Percentiles rank a stretch among this genome's conserved stretches.
phyloP scores from a whole-genome alignment of 2,888 invertebrate genomes.

The Eupithecia exiguata region DNA sequence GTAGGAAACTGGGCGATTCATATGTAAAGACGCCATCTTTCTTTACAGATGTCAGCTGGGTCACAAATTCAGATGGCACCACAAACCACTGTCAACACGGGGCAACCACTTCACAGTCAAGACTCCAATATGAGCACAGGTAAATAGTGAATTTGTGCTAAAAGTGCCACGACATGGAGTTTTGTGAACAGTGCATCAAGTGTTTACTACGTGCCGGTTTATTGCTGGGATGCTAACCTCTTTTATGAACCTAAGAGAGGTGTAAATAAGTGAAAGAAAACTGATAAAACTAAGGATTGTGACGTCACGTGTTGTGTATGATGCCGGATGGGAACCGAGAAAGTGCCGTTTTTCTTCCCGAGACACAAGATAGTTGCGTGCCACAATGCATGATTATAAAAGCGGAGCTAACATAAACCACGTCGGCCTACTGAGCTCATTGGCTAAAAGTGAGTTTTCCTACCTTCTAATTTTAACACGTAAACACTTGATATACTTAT shows the following conservation, averaged over 20 bases:
- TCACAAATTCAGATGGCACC: slow-evolving; percentile 99
- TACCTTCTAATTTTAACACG: slow-evolving; percentile 37
- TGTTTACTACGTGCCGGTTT: slow-evolving; percentile 71
- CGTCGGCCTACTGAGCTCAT: slow-evolving; percentile 76
- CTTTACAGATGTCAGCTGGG: slow-evolving; percentile 97
- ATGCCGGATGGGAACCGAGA: slow-evolving; percentile 81
- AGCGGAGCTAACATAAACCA: slow-evolving; percentile 78
- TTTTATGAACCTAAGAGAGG: slow-evolving; percentile 60
- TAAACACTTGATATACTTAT: slow-evolving; percentile 19
- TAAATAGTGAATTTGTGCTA: slow-evolving; percentile 82
- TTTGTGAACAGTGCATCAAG: slow-evolving; percentile 72
- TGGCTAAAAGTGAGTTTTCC: slow-evolving; percentile 78
- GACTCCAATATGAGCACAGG: slow-evolving; percentile 99
- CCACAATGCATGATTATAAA: slow-evolving; percentile 80
- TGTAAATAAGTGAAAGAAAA: slow-evolving; percentile 63
- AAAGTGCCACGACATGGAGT: slow-evolving; percentile 69
- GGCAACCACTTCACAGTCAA: slow-evolving; percentile 94
- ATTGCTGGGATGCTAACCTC: slow-evolving; percentile 63
- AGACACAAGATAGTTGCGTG: slow-evolving; percentile 71
- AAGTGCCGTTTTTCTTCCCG: slow-evolving; percentile 75
- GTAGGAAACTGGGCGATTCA: slow-evolving; percentile 75
- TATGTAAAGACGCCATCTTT: slow-evolving; percentile 84
- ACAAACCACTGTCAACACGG: slow-evolving; percentile 93
- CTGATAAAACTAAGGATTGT: slow-evolving; percentile 73
- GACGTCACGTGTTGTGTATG: slow-evolving; percentile 77